Evolutionary conservation across 2,113 vertebrate genomes (phyloP).

Genomic region (Daboia siamensis): DNA sequence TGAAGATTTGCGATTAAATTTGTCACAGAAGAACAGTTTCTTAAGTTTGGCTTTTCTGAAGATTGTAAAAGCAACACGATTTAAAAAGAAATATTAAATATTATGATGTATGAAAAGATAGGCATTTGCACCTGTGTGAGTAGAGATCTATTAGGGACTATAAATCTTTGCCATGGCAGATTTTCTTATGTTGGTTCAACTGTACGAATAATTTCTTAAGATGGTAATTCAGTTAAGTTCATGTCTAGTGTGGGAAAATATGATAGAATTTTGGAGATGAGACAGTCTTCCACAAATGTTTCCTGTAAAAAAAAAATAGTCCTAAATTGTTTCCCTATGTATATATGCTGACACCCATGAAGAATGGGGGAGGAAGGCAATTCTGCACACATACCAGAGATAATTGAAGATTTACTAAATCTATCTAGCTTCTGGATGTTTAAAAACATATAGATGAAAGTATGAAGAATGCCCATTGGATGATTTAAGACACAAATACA

Average conservation of each 20-base stretch:
- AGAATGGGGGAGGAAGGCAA: slow-evolving; percentile 43
- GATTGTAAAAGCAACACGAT: slow-evolving; percentile 20
- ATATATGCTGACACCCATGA: slow-evolving; percentile 42
- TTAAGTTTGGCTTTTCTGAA: slow-evolving; percentile 3
- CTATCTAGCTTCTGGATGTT: slow-evolving; percentile 27
- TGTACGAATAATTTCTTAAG: slow-evolving; percentile 56
- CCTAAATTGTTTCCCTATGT: slow-evolving; percentile 59
- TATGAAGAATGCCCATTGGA: slow-evolving; percentile 56
- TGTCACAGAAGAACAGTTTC: neutral
- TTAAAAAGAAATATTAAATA: slow-evolving; percentile 29
- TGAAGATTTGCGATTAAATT: neutral
- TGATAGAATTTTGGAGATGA: slow-evolving; percentile 52
- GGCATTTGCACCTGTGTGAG: slow-evolving; percentile 53
- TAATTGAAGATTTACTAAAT: slow-evolving; percentile 51
- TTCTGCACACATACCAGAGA: slow-evolving; percentile 41
- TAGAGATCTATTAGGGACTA: slow-evolving; percentile 41
- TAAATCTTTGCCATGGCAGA: slow-evolving; percentile 43
- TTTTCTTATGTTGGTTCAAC: slow-evolving; percentile 39
- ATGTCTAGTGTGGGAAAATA: slow-evolving; percentile 57
- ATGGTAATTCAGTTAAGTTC: slow-evolving; percentile 54
- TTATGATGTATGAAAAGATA: slow-evolving; percentile 49
- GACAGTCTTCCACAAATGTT: slow-evolving; percentile 48
- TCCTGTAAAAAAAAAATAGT: slow-evolving; percentile 56
- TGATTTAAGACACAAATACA: slow-evolving; percentile 57
- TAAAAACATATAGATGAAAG: slow-evolving; percentile 48